Evolutionary conservation across 2,797 vertebrate genomes (phyloP).

Genomic region (Propithecus perrieri): DNA sequence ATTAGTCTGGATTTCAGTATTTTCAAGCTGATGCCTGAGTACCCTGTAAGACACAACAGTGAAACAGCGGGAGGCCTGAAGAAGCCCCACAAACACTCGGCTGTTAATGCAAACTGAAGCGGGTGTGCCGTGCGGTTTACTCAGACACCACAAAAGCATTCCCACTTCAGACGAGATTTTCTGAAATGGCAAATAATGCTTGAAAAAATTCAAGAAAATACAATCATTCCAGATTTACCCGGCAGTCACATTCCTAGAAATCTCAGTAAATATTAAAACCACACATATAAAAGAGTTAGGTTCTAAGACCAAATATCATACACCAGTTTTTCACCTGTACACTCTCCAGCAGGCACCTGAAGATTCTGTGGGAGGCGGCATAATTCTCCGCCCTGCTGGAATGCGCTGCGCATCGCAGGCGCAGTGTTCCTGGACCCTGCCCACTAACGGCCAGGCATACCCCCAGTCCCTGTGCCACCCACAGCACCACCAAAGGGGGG

Average conservation of each 20-base stretch:
- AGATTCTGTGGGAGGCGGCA: fast-evolving
- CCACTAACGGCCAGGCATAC: too few species aligned
- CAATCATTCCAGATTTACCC: background rate
- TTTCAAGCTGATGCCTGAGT: background rate
- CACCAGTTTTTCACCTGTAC: background rate
- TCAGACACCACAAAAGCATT: background rate
- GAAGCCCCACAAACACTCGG: background rate
- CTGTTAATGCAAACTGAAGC: background rate
- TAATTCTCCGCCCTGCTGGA: too few species aligned
- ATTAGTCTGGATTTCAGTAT: background rate
- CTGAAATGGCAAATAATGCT: background rate
- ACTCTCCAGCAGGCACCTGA: background rate
- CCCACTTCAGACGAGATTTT: background rate
- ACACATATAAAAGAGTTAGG: background rate
- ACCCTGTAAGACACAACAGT: background rate
- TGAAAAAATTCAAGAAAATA: background rate
- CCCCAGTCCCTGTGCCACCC: background rate
- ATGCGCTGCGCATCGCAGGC: fast-evolving
- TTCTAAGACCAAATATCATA: background rate
- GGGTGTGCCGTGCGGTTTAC: background rate
- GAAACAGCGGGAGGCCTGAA: background rate
- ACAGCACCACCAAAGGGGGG: fast-evolving
- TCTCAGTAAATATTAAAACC: background rate
- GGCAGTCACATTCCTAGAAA: background rate
- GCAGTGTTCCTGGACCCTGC: fast-evolving